Evolutionary conservation across 2,113 vertebrate genomes (phyloP), one percentile per base, ranked within the genome.

Genomic region (Centropus bengalensis): DNA sequence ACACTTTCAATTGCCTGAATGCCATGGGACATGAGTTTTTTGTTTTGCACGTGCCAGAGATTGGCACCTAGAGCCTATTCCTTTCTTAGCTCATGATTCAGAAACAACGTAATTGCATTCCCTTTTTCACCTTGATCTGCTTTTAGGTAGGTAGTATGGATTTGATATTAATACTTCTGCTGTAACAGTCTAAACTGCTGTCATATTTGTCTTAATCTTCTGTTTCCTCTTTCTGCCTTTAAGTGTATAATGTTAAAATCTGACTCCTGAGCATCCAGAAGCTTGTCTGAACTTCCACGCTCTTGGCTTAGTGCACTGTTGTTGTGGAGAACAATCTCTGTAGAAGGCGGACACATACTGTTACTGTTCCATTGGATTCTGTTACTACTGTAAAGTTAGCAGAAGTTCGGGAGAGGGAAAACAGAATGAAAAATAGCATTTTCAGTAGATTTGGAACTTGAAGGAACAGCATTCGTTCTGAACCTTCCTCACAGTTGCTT

Each of bases 21-120:
- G 56, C 27, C 1, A 0, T 52, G 11, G 67, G 21, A 30, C 0
- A 0, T n/a, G 58, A 6, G 5, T 15, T 76, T 88, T 76, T 11
- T 44, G 9, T 76, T 74, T 81, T 70, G 36, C 10, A 5, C 44
- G 4, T 77, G 5, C 16, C 30, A 44, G 33, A 47, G 26, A 15
- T 30, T 36, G 36, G 44, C 4, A 62, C 16, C 27, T 86, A 15
- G n/a, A 90, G 24, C 36, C 14, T 36, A 32, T 80, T 80, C 21
- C 10, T 1, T 68, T 73, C n/a, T 21, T 77, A 54, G 54, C 16
- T 82, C 8, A 4, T 20, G 28, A 26, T 33, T 92, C 11, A 62
- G 36, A 69, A 86, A 28, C 55, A 45, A 9, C 26, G 93, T 79
- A 49, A 62, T 28, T 60, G 5, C 6, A 8, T 58, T 56, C 10